Base-by-base conservation (phyloP, 1,140 invertebrate genomes). In the Lysiphlebus fabarum region DNA sequence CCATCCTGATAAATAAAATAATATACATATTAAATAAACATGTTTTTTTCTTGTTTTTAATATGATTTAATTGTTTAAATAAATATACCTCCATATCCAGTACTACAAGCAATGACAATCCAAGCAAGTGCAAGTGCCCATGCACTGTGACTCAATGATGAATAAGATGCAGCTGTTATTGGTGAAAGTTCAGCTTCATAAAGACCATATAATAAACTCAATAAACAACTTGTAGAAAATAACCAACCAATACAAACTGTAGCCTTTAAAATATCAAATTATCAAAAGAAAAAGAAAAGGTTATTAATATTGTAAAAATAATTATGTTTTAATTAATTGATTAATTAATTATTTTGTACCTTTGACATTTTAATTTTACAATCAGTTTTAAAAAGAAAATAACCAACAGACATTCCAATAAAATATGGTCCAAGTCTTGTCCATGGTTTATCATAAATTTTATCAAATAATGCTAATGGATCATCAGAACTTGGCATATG, bases 361-460 rank as follows among this genome's bases (percentile, higher is more conserved):
- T 84, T 88, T 33, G 83, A 85, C 85, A 92, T 87, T 54, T 83
- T 83, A 41, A 91, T 84, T 73, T 87, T 89, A 70, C 89, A 89
- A 72, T 92, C 87, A 55, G 86, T 91, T 71, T 90, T 90, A 70
- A 90, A 92, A 9, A 92, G 76, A 43, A 90, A 83, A 85, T 90
- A 92, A 0, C 90, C 90, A 9, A 88, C 85, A n/a, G 83, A 80
- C 89, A 92, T 92, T 64, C 90, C 90, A 12, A 92, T 85, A 1
- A 92, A 75, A 69, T 92, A 92, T 0, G 90, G 90, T 0, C 90
- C 90, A 8, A 92, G 72, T 45, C 90, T 76, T 0, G 90, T 92
- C 89, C 90, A 92, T 8, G 90, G 90, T 75, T 92, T 92, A 74
- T 92, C 90, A 67, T 92, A 92, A 66, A 92, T 91, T 79, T 91